Percentiles rank a stretch among this genome's conserved stretches.
Evolutionary conservation across 2,797 vertebrate species (phyloP).

Genomic region (Lithobates pipiens): DNA sequence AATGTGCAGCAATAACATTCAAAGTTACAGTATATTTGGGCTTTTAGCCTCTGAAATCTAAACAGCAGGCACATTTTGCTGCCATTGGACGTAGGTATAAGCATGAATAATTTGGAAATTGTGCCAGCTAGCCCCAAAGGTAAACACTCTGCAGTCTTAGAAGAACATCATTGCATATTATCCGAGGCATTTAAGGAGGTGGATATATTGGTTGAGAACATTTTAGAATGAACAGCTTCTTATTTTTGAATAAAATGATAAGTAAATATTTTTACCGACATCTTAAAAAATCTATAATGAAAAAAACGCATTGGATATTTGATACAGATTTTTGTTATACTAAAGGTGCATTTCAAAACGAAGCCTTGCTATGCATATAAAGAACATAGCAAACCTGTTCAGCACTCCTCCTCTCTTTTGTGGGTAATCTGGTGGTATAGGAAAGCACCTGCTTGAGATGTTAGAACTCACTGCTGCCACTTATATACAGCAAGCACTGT

Average conservation of each 20-base stretch:
- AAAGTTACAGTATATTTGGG: constrained; percentile 20
- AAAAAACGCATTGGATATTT: neutral
- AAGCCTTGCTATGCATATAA: neutral
- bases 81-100: constrained; percentile 27
- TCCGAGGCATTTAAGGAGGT: constrained; percentile 3
- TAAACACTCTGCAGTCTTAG: constrained; percentile 28
- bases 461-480: too few species aligned
- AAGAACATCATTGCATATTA: constrained; percentile 29
- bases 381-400: neutral
- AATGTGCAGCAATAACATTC: constrained; percentile 26
- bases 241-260: neutral
- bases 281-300: too few species aligned
- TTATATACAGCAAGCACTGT: too few species aligned
- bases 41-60: constrained; percentile 14
- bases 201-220: constrained; percentile 14
- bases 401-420: too few species aligned
- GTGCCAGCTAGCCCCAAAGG: constrained; percentile 31
- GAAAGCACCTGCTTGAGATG: too few species aligned
- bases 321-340: neutral
- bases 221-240: constrained; percentile 9
- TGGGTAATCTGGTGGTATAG: too few species aligned
- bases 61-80: constrained; percentile 17
- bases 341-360: neutral
- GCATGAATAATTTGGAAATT: constrained; percentile 42
- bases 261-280: neutral